These are phyloP conservation scores for Euura lappo DNA, from an alignment of 1,140 invertebrate species.

Conservation along the genomic window DNA sequence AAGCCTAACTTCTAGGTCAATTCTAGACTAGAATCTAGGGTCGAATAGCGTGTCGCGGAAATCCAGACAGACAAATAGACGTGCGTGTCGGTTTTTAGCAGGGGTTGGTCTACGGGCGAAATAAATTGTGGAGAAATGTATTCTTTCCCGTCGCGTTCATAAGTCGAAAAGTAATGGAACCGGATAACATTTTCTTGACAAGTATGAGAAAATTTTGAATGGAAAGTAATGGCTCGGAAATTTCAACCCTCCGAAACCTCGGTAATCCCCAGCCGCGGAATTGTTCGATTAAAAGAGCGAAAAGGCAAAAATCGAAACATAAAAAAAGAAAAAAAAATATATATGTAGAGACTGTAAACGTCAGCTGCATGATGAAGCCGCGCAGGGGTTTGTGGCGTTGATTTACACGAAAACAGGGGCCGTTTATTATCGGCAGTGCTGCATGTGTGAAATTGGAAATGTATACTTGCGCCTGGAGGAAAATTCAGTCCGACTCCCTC, in stretches of 20 bases:
- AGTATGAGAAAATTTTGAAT: no score
- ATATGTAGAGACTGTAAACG: not conserved
- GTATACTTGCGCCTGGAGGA: constrained; percentile 9
- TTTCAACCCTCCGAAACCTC: no score
- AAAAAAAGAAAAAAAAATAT: not conserved
- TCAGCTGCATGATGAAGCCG: constrained; percentile 29
- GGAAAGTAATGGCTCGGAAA: no score
- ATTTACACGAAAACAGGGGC: constrained; percentile 54
- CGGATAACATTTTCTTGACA: no score
- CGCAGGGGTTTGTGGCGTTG: constrained; percentile 44
- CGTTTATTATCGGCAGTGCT: constrained; percentile 54
- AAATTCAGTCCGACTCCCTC: no score
- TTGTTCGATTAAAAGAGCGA: not conserved
- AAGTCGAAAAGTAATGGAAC: no score
- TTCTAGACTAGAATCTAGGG: not conserved
- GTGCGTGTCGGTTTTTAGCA: not conserved
- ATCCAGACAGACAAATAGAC: not conserved
- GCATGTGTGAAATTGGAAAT: constrained; percentile 57
- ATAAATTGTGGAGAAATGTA: not conserved
- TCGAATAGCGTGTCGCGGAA: not conserved
- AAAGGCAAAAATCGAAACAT: not conserved
- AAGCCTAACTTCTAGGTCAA: not conserved
- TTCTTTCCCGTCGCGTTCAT: not conserved
- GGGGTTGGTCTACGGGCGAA: not conserved
- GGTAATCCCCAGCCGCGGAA: no score